These are phyloP conservation scores for Champsocephalus esox DNA, from an alignment of 2,797 vertebrate species.

Conservation along the genomic window DNA sequence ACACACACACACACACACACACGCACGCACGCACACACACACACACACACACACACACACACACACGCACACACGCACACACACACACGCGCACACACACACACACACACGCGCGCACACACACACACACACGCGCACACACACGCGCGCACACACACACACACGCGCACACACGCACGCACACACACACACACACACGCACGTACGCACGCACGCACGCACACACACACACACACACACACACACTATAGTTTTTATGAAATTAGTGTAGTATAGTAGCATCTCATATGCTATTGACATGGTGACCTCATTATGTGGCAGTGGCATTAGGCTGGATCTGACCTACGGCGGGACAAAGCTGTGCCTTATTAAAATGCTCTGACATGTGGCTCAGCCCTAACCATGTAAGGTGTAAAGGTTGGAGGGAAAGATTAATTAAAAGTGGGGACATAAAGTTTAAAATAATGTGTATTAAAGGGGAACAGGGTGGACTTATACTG, in stretches of 20 bases:
- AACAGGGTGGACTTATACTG: not conserved
- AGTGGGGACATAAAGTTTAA: slow-evolving; percentile 8
- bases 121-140: too few relatives aligned
- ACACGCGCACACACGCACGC: too few relatives aligned
- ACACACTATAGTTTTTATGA: slow-evolving; percentile 28
- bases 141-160: too few relatives aligned
- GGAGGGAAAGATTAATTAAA: slow-evolving; percentile 22
- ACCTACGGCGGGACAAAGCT: slow-evolving; percentile 33
- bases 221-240: not conserved
- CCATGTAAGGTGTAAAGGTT: slow-evolving; percentile 40
- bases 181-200: too few relatives aligned
- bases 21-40: too few relatives aligned
- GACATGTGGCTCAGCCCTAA: slow-evolving; percentile 34
- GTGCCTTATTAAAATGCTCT: slow-evolving; percentile 47
- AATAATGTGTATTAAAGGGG: slow-evolving; percentile 4
- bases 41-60: too few relatives aligned
- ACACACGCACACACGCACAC: not conserved
- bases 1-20: too few relatives aligned
- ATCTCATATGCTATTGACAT: slow-evolving; percentile 17
- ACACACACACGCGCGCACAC: too few relatives aligned
- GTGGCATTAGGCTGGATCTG: slow-evolving; percentile 24
- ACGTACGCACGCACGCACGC: too few relatives aligned
- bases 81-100: too few relatives aligned
- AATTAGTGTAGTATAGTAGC: not conserved
- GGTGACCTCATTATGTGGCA: slow-evolving; percentile 32